Percentiles rank a stretch among this genome's conserved stretches.
These are phyloP conservation scores for Eudemis profundana DNA, from an alignment of 2,888 invertebrate species.

Conservation along the genomic window DNA sequence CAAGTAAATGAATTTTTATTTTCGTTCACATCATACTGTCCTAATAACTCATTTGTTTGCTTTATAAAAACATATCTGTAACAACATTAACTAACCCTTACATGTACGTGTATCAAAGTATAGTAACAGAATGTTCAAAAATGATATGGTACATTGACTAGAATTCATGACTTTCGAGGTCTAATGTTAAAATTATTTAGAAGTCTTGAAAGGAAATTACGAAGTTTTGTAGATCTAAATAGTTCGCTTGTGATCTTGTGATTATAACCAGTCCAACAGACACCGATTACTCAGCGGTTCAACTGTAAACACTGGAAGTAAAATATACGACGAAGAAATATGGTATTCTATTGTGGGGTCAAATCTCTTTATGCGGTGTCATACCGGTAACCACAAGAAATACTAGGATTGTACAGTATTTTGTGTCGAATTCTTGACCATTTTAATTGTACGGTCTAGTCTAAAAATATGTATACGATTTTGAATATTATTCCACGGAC, in stretches of 20 bases:
- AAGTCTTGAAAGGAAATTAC: conserved; percentile 19
- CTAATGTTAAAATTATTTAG: conserved; percentile 31
- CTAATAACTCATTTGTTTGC: conserved; percentile 80
- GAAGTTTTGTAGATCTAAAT: conserved; percentile 26
- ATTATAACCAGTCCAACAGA: conserved; percentile 26
- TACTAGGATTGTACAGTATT: too few relatives aligned
- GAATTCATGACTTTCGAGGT: conserved; percentile 51
- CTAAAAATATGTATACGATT: too few relatives aligned
- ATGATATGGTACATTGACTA: conserved; percentile 84
- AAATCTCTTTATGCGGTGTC: too few relatives aligned
- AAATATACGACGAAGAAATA: not conserved
- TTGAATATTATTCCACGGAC: too few relatives aligned
- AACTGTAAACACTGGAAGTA: conserved; percentile 52
- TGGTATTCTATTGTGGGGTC: too few relatives aligned
- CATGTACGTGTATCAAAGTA: conserved; percentile 61
- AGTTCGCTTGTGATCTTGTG: conserved; percentile 29
- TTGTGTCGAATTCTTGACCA: too few relatives aligned
- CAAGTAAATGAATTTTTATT: conserved; percentile 81
- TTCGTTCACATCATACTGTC: conserved; percentile 81
- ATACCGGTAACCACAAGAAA: too few relatives aligned
- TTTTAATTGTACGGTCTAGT: too few relatives aligned
- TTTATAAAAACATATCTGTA: conserved; percentile 83
- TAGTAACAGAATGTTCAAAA: conserved; percentile 76
- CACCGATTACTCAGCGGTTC: conserved; percentile 44
- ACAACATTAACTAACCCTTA: conserved; percentile 82